Evolutionary conservation across 2,797 vertebrate species (phyloP), one percentile per base, ranked within the genome.

Genomic region (Gymnopithys bicolor): DNA sequence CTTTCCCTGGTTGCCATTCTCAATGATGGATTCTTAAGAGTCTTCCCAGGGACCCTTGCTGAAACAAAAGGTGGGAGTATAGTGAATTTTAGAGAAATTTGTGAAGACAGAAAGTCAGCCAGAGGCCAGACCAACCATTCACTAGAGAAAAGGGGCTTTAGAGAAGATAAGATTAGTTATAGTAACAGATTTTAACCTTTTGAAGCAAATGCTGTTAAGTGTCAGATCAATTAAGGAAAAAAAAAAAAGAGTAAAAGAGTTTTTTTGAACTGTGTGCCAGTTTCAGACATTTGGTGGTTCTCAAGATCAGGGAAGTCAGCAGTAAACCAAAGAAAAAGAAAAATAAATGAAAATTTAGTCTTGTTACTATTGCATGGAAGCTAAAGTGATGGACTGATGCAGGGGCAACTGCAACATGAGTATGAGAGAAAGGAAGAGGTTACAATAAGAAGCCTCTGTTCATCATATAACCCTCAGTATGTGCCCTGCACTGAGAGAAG

Each of bases 121-220:
- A 86, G 82, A 87, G 88, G 93, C 81, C 78, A 90, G 28, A 84
- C 15, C 80, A 93, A 22, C 17, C 55, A 91, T 80, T 83, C 3
- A 0, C 32, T 76, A 73, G 10, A 81, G 87, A 92, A 80, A 93
- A 84, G 5, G 23, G 76, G 18, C 37, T 94, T 78, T 62, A 66
- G n/a, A 69, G 55, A 92, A 88, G 43, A 87, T 69, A 87, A 75
- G 52, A 95, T 90, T 91, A 84, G 75, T 86, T 92, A 87, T 39
- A 92, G 51, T 37, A 95, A 95, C 90, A 95, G 87, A 93, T 95
- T 96, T 96, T 92, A 91, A 73, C 82, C 76, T 97, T 94, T 93
- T 88, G 69, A 92, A 94, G 70, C 76, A 93, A 97, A 93, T 73
- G 85, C 45, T 90, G 48, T 73, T 73, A 82, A 82, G 67, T 75